Conservation (phyloP, 2,888 invertebrate genomes). For the Carcina quercana region DNA sequence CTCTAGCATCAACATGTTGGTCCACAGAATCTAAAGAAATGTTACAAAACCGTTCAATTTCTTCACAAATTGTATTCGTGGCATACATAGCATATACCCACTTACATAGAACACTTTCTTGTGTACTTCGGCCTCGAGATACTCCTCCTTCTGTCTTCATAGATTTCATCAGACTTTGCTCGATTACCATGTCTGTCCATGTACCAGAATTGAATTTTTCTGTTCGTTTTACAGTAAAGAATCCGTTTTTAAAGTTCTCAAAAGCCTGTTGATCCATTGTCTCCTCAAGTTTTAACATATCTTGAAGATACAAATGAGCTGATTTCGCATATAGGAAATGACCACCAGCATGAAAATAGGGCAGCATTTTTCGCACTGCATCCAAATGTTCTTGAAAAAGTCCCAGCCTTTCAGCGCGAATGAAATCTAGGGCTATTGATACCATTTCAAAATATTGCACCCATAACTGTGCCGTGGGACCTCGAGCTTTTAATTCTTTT, state of each 20-base stretch:
- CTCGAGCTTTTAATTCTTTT: no score
- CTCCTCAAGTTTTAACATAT: slow-evolving; percentile 1
- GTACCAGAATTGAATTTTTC: slow-evolving; percentile 2
- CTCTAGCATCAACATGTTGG: not conserved
- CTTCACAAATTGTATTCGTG: not conserved
- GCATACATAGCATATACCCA: not conserved
- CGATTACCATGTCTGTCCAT: slow-evolving; percentile 5
- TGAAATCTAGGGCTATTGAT: slow-evolving; percentile 25
- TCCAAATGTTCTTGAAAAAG: slow-evolving; percentile 6
- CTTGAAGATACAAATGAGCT: slow-evolving; percentile 1
- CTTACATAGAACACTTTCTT: slow-evolving; percentile 3
- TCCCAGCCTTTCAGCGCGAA: slow-evolving; percentile 26
- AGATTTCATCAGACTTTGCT: slow-evolving; percentile 4
- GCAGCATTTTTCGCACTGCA: slow-evolving; percentile 19
- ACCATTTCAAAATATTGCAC: slow-evolving; percentile 24
- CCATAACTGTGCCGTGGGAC: slow-evolving; percentile 3
- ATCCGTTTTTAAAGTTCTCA: slow-evolving; percentile 2
- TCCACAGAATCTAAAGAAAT: not conserved
- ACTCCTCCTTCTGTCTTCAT: slow-evolving; percentile 4
- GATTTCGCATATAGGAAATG: slow-evolving; percentile 23
- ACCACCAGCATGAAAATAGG: slow-evolving; percentile 34
- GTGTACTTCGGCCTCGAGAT: slow-evolving; percentile 4
- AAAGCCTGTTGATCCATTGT: not conserved
- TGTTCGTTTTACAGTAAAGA: slow-evolving; percentile 3
- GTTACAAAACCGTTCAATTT: not conserved